Evolutionary conservation across 2,797 vertebrate genomes (phyloP).

Genomic region (Kryptopterus vitreolus): DNA sequence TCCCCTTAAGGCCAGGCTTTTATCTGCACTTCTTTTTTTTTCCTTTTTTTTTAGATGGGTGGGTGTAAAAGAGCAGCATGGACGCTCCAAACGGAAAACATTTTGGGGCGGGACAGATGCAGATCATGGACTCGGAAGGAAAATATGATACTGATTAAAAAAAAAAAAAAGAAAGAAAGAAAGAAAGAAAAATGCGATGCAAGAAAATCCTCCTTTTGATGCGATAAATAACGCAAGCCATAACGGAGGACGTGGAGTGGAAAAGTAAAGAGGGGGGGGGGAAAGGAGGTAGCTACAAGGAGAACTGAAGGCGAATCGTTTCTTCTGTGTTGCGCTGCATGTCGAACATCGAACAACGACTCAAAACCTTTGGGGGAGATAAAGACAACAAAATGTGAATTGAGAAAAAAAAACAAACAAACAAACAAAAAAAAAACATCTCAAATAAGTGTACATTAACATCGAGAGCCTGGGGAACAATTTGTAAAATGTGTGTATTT

Average conservation of each 20-base stretch:
- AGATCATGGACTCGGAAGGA: not conserved
- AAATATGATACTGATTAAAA: slow-evolving; percentile 14
- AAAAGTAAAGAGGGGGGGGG: slow-evolving; percentile 60
- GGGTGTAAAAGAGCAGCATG: slow-evolving; percentile 8
- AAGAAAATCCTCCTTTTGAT: slow-evolving; percentile 48
- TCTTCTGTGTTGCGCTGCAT: slow-evolving; percentile 81
- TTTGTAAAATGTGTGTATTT: slow-evolving; percentile 86
- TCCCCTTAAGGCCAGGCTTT: slow-evolving; percentile 17
- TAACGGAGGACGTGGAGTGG: slow-evolving; percentile 65
- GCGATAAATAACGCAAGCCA: slow-evolving; percentile 70
- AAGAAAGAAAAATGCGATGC: slow-evolving; percentile 11
- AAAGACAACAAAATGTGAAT: slow-evolving; percentile 59
- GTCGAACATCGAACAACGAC: slow-evolving; percentile 76
- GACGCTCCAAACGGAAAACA: not conserved
- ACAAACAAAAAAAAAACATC: slow-evolving; percentile 52
- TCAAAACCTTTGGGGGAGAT: slow-evolving; percentile 68
- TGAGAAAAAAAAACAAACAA: slow-evolving; percentile 71
- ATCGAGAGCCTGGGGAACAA: slow-evolving; percentile 70
- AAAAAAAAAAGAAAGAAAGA: slow-evolving; percentile 41
- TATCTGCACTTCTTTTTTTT: slow-evolving; percentile 8
- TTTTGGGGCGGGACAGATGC: not conserved
- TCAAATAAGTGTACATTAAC: slow-evolving; percentile 71
- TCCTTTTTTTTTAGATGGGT: not conserved
- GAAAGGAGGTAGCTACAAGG: slow-evolving; percentile 4
- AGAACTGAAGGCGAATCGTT: not conserved